Percentiles rank a stretch among this genome's conserved stretches.
These are phyloP conservation scores for Mormyrus hasselquistii DNA, from an alignment of 2,797 vertebrate genomes.

Conservation along the genomic window DNA sequence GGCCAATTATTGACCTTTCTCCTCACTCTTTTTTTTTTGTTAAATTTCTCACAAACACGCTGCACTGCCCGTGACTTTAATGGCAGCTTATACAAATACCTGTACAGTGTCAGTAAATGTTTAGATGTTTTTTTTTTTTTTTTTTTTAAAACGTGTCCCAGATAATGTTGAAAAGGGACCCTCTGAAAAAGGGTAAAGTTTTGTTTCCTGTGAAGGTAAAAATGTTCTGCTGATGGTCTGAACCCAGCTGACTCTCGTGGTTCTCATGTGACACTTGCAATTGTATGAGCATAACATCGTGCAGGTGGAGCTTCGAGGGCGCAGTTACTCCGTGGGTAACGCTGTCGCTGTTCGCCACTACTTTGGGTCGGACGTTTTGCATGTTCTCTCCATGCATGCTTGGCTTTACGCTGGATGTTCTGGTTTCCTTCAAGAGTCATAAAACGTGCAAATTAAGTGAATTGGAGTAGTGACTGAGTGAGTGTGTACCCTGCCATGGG, in stretches of 20 bases:
- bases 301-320: not conserved
- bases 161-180: not conserved
- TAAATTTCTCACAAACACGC: not conserved
- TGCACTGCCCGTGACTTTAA: not conserved
- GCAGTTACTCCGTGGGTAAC: not conserved
- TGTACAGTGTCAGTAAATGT: not conserved
- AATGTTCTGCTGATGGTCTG: not conserved
- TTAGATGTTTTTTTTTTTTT: not conserved
- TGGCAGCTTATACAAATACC: not conserved
- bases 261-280: not conserved
- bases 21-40: not conserved
- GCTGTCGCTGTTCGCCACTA: not conserved
- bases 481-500: not conserved
- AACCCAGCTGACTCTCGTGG: not conserved
- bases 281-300: not conserved
- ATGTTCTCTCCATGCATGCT: not conserved
- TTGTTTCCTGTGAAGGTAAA: not conserved
- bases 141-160: not conserved
- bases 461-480: not conserved
- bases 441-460: not conserved
- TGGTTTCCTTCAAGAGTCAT: not conserved
- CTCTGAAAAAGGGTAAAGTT: not conserved
- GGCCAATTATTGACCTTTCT: not conserved
- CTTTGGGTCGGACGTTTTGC: not conserved
- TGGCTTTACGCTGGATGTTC: not conserved